Evolutionary conservation across 1,140 invertebrate genomes (phyloP), one percentile per base, ranked within the genome.

Genomic region (Cephus cinctus): DNA sequence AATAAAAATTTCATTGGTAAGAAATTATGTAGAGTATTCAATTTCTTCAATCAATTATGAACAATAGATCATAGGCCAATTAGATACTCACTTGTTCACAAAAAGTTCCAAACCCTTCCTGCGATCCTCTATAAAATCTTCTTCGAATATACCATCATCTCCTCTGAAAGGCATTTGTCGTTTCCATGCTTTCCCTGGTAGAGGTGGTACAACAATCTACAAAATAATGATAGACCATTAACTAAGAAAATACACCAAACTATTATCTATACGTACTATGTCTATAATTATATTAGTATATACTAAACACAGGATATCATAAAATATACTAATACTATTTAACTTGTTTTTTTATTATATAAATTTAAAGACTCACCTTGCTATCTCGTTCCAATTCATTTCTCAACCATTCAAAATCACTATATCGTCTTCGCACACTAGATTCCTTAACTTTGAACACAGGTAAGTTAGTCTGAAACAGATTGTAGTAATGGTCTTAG

Each of bases 361-460:
- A 43, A 42, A 38, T 43, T 52, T 32, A 43, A 44, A n/a, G n/a
- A 59, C 73, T 77, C 75, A 96, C 93, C 84, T 99, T 99, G 78
- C 96, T 98, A 73, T 99, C 97, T 74, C 98, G 82, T 82, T 99
- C 98, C 54, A 99, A 76, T 83, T 99, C 97, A 78, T 94, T 97
- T 76, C 96, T 86, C 35, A 99, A 78, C 98, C 98, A 99, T 81
- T 99, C 97, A 80, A 99, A 99, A 79, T 99, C 98, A 80, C 95
- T 98, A 79, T 99, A 99, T 73, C 98, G 83, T 68, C 98, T 83
- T 62, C 98, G 81, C 1, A 99, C 97, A 73, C 87, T 96, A 0
- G 96, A 99, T 73, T 99, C 97, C 80, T 99, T 99, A 6, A 98
- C 88, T 85, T 98, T 98, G 78, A 99, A 99, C 48, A 99, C 96